Base-by-base conservation (phyloP, 2,888 invertebrate species). In the Danaus chrysippus region DNA sequence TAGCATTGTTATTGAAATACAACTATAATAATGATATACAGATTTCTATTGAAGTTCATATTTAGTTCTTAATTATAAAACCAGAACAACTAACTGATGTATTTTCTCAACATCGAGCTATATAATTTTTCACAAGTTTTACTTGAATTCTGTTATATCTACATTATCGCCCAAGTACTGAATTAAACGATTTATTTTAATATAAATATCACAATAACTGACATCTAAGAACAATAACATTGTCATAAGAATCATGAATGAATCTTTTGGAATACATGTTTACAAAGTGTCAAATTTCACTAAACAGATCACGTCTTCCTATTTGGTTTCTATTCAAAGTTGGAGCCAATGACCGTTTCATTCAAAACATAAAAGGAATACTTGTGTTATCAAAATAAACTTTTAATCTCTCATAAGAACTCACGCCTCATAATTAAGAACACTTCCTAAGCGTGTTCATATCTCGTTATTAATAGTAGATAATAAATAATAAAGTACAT, bases 311-410 rank as follows among this genome's bases (percentile, higher is more conserved):
- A 72, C 73, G 72, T 72, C 66, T 34, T 49, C 17, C 49, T 49
- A 49, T 49, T 49, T 49, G 17, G 11, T 49, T 67, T 66, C 66
- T 66, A 65, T 68, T 66, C 68, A 70, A 68, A 63, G 64, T 56
- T 61, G 61, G 60, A 68, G 70, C 66, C 73, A 71, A 70, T 69
- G 72, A 70, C 73, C 72, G 68, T 65, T 65, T 56, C 64, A 63
- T 63, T 62, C 53, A 65, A 56, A 69, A 66, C 61, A 66, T 61
- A 69, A 68, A 69, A 59, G 62, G 64, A 69, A 68, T 67, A 70
- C 67, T 71, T 69, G 69, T 68, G 69, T 65, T 70, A 71, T 70
- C 69, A 67, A 70, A 68, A 69, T 67, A 68, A 68, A 72, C 65
- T 64, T 56, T 56, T 17, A 65, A 60, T 54, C 67, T 67, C 65